Base-by-base conservation (phyloP, 1,140 invertebrate species). In the Pogonomyrmex californicus region DNA sequence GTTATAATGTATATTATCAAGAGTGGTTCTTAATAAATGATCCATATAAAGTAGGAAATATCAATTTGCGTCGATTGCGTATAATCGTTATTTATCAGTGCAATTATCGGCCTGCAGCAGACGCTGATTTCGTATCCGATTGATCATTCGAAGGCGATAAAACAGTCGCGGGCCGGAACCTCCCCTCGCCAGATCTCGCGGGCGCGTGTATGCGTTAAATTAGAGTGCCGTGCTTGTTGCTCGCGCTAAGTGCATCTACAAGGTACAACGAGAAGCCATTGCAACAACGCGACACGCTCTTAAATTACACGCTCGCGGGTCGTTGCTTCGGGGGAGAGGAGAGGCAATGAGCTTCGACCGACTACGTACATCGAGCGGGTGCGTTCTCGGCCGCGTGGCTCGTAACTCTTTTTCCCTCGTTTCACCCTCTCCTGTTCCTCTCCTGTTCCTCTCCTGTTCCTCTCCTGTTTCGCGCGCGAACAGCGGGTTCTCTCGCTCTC, bases 331-430 rank as follows among this genome's bases (percentile, higher is more conserved):
- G 51, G 38, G 36, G 30, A 65, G 41, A 76, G 65, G 49, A 66
- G 73, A 66, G 62, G 76, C 56, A 58, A 73, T 41, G 51, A 82
- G 79, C 51, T 36, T 41, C 47, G 78, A 23, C 66, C 58, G 63
- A 79, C 41, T 76, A 79, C 83, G 75, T 60, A 33, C 30, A 73
- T 54, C 75, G 36, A 81, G 78, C 23, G 41, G 36, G 36, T 65
- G 76, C 63, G 73, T 86, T 41, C 65, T 82, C 66, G 75, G 56
- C 60, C 68, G 78, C 70, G 44, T 58, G 85, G 68, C 66, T 73
- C 66, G 66, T 81, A 81, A 81, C 65, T 79, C 85, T 86, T 79
- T 86, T 62, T 58, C 81, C 65, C 86, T 91, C 87, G 83, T 83
- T 87, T 85, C 23, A 63, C 58, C 23, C 33, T 56, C 12, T 49